phyloP scores from a whole-genome alignment of 2,888 invertebrate genomes.

The Cactoblastis cactorum region DNA sequence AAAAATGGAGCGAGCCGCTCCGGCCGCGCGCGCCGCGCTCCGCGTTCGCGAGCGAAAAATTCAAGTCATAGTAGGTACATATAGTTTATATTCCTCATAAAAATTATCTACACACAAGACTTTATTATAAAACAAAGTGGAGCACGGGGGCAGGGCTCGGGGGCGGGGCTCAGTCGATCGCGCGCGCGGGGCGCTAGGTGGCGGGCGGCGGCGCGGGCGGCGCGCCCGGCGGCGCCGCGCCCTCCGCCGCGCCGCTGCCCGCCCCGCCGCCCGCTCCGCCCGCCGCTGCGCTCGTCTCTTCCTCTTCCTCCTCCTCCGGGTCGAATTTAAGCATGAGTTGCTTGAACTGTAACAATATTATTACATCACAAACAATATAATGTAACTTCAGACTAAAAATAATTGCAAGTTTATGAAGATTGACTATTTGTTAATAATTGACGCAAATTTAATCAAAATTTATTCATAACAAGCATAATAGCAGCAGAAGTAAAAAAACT shows the following conservation, averaged over 20 bases:
- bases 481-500: no score
- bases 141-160: slow-evolving; percentile 17
- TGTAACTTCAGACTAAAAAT: neutral
- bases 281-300: slow-evolving; percentile 58
- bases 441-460: no score
- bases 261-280: slow-evolving; percentile 48
- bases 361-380: no score
- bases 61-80: slow-evolving; percentile 66
- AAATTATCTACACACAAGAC: slow-evolving; percentile 78
- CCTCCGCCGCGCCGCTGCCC: slow-evolving; percentile 69
- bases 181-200: slow-evolving; percentile 21
- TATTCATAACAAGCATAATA: no score
- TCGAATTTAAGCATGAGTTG: slow-evolving; percentile 91
- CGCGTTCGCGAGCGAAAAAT: slow-evolving; percentile 35
- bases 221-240: slow-evolving; percentile 51
- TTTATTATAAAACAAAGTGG: slow-evolving; percentile 68
- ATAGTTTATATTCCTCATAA: slow-evolving; percentile 76
- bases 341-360: slow-evolving; percentile 83
- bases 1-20: slow-evolving; percentile 24
- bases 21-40: slow-evolving; percentile 1
- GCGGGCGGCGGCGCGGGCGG: slow-evolving; percentile 25
- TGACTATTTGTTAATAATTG: no score
- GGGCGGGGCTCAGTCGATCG: slow-evolving; percentile 19
- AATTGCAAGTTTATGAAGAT: no score
- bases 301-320: slow-evolving; percentile 88